Conservation (phyloP, 2,113 vertebrate genomes). For the Formicarius rufipectus region DNA sequence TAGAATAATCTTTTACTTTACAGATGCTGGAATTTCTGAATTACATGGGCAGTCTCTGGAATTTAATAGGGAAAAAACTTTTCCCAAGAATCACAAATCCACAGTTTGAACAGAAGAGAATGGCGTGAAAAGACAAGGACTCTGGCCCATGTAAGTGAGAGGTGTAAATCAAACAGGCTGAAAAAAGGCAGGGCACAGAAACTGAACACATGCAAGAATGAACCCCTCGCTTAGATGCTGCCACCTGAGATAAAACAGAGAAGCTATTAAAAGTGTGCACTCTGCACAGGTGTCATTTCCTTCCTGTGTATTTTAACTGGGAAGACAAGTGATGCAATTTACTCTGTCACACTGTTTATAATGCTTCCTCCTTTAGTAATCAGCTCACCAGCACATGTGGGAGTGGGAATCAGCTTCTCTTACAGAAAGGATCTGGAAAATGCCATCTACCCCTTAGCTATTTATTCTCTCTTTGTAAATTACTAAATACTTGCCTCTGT, state of each 20-base stretch:
- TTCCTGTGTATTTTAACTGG: background rate
- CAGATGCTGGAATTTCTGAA: background rate
- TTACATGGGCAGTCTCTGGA: background rate
- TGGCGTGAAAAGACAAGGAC: background rate
- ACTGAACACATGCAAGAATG: background rate
- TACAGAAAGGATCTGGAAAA: background rate
- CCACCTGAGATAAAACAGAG: background rate
- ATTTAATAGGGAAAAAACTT: background rate
- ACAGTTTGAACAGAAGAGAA: background rate
- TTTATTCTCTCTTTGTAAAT: background rate
- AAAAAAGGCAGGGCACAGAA: background rate
- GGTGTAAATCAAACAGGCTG: background rate
- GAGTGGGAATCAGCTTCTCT: background rate
- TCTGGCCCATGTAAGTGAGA: background rate
- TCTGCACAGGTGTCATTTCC: background rate
- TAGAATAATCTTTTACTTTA: background rate
- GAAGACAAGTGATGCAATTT: background rate
- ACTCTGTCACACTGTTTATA: background rate
- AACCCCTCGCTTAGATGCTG: fast-evolving
- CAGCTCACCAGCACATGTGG: background rate
- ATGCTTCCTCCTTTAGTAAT: background rate
- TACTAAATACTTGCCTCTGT: background rate
- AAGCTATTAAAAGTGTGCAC: background rate
- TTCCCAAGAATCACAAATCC: background rate
- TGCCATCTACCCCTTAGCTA: background rate